Evolutionary conservation across 1,140 invertebrate species (phyloP).

Genomic region (Bombus turneri): DNA sequence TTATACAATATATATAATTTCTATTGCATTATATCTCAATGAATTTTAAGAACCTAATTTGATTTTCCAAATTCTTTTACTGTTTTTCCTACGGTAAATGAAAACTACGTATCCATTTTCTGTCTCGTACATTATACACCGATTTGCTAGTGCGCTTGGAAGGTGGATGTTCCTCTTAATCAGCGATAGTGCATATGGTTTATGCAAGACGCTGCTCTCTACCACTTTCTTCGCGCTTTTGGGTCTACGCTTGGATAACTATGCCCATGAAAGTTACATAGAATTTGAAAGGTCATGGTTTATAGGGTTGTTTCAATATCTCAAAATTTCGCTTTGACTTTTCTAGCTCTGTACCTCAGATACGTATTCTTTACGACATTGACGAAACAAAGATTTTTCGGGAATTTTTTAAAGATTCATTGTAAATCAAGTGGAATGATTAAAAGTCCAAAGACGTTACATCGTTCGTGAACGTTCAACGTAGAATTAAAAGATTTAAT

Average conservation of each 20-base stretch:
- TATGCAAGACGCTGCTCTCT: conserved; percentile 20
- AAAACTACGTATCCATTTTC: neutral
- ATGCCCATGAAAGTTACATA: conserved; percentile 15
- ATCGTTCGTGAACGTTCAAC: too few species aligned
- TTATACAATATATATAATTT: too few species aligned
- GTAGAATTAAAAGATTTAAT: too few species aligned
- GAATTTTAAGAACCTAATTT: neutral
- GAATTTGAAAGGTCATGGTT: neutral
- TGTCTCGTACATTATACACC: conserved; percentile 9
- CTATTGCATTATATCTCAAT: too few species aligned
- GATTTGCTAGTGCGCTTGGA: conserved; percentile 1
- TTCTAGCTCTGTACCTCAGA: too few species aligned
- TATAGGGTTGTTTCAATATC: neutral
- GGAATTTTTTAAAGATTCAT: too few species aligned
- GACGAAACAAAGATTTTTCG: too few species aligned
- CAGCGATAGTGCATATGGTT: conserved; percentile 31
- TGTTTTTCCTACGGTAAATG: neutral
- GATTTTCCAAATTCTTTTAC: too few species aligned
- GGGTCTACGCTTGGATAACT: neutral
- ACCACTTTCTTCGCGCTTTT: conserved; percentile 7
- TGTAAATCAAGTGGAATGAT: too few species aligned
- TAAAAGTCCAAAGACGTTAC: too few species aligned
- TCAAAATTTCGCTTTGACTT: neutral
- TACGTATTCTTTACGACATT: too few species aligned
- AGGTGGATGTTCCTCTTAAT: conserved; percentile 18